Evolutionary conservation across 2,113 vertebrate genomes (phyloP).

Genomic region (Capra hircus): DNA sequence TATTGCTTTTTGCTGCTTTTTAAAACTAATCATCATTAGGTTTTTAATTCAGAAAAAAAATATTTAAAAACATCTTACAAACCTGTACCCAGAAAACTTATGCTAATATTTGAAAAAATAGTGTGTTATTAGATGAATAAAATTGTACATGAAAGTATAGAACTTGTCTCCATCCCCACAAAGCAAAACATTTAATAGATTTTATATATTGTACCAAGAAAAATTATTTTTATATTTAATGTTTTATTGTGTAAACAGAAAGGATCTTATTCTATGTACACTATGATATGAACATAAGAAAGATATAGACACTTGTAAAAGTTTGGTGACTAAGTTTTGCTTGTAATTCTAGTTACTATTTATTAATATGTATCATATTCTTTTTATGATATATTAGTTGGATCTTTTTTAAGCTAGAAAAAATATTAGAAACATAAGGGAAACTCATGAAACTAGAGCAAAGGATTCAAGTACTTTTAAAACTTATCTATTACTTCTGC

Average conservation of each 20-base stretch:
- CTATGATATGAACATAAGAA: neutral
- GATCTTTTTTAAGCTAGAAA: neutral
- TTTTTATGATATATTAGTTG: neutral
- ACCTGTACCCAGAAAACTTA: neutral
- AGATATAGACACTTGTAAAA: neutral
- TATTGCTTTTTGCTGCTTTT: neutral
- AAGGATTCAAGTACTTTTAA: neutral
- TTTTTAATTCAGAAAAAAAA: conserved; percentile 3
- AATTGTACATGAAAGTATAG: neutral
- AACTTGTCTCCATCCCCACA: neutral
- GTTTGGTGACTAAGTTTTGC: neutral
- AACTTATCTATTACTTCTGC: neutral
- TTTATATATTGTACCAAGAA: neutral
- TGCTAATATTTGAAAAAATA: neutral
- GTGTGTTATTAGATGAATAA: neutral
- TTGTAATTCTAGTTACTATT: conserved; percentile 15
- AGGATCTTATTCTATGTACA: neutral
- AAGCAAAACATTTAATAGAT: neutral
- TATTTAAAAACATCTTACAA: neutral
- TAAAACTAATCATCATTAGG: neutral
- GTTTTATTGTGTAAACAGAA: neutral
- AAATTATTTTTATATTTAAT: neutral
- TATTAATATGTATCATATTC: neutral
- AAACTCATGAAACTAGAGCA: neutral
- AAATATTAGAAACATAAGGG: neutral